Evolutionary conservation across 2,113 vertebrate species (phyloP).

Genomic region (Aepyceros melampus): DNA sequence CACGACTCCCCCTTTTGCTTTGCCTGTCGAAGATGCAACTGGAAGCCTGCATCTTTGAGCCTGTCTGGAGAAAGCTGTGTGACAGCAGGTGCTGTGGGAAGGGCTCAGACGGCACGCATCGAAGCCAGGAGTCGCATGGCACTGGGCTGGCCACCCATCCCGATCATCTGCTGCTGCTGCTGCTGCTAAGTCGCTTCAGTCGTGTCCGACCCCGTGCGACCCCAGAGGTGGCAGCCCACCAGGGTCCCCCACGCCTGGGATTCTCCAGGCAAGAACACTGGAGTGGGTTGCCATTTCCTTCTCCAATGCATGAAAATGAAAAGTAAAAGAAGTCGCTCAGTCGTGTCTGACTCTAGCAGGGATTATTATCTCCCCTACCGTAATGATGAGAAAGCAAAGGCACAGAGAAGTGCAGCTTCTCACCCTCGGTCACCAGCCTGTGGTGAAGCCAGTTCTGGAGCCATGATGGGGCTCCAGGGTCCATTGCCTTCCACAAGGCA

Average conservation of each 20-base stretch:
- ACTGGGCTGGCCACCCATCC: background rate
- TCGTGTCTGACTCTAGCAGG: no score
- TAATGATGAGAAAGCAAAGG: background rate
- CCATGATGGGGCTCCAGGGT: background rate
- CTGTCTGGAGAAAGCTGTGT: background rate
- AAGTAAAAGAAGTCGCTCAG: no score
- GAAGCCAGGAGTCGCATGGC: background rate
- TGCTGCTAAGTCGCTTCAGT: no score
- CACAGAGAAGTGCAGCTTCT: background rate
- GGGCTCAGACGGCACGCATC: fast-evolving
- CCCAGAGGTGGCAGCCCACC: no score
- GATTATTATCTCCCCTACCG: background rate
- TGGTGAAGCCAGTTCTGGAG: background rate
- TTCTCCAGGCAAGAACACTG: no score
- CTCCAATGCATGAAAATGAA: no score
- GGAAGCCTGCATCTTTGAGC: background rate
- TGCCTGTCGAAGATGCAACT: background rate
- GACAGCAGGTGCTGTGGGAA: background rate
- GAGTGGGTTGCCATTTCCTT: no score
- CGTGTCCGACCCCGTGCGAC: no score
- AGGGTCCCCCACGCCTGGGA: no score
- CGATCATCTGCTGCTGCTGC: no score
- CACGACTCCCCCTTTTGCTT: background rate
- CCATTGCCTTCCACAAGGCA: no score
- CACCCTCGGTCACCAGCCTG: background rate